These are phyloP conservation scores for Drosophila neutralis DNA, from an alignment of 2,888 invertebrate genomes.

Conservation along the genomic window DNA sequence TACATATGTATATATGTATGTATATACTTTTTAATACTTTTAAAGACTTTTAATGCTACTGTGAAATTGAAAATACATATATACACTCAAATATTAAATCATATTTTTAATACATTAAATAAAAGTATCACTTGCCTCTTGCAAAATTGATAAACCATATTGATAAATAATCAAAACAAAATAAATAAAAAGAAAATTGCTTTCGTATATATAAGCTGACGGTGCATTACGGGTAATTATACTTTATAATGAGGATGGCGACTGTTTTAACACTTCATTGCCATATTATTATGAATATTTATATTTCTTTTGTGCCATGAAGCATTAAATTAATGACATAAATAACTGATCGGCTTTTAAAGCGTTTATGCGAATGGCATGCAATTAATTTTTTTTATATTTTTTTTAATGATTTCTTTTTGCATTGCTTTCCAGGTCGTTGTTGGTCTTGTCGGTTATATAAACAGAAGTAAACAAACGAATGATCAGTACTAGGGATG, in stretches of 20 bases:
- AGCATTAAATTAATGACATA: conserved; percentile 35
- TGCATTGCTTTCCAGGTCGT: neutral
- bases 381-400: conserved; percentile 45
- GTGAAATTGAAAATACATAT: neutral
- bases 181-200: neutral
- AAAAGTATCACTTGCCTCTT: neutral
- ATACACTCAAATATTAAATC: neutral
- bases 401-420: conserved; percentile 9
- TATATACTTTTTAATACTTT: neutral
- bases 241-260: neutral
- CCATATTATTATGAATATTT: conserved; percentile 10
- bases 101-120: neutral
- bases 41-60: too few relatives aligned
- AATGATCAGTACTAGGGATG: conserved; percentile 19
- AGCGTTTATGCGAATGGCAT: conserved; percentile 50
- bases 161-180: neutral
- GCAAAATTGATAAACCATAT: neutral
- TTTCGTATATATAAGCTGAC: conserved; percentile 1
- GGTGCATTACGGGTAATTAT: conserved; percentile 8
- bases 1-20: neutral
- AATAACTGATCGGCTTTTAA: conserved; percentile 54
- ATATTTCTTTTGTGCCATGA: conserved; percentile 4
- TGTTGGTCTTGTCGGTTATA: neutral
- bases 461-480: conserved; percentile 10
- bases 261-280: conserved; percentile 36